phyloP scores from a whole-genome alignment of 2,113 vertebrate genomes.

The Myotis yumanensis region DNA sequence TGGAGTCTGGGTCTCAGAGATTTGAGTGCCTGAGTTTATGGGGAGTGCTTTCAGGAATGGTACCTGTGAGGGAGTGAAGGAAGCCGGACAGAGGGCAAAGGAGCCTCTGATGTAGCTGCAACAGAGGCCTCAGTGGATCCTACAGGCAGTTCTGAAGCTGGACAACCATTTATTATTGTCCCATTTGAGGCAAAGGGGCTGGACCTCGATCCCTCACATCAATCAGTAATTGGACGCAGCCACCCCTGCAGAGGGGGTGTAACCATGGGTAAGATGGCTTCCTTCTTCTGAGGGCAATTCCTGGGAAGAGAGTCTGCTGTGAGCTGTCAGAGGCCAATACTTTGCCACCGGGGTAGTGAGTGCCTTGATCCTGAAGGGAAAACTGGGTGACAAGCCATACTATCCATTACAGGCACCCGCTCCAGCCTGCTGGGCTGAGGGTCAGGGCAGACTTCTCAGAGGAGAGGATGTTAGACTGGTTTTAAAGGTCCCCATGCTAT shows the following conservation, averaged over 20 bases:
- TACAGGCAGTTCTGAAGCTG: background rate
- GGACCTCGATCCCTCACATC: background rate
- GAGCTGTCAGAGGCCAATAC: background rate
- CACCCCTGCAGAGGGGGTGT: background rate
- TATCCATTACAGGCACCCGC: background rate
- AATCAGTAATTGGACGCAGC: background rate
- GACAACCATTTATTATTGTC: background rate
- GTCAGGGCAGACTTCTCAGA: background rate
- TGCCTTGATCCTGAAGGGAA: background rate
- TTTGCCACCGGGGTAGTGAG: background rate
- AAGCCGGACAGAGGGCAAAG: background rate
- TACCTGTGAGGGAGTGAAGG: background rate
- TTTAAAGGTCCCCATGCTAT: background rate
- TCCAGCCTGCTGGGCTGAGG: background rate
- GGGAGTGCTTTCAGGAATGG: background rate
- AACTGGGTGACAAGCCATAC: background rate
- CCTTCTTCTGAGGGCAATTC: background rate
- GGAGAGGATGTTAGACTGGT: background rate
- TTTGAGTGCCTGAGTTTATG: background rate
- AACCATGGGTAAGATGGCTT: background rate
- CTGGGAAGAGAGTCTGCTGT: background rate
- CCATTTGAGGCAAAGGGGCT: background rate
- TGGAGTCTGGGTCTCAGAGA: background rate
- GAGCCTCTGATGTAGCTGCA: background rate
- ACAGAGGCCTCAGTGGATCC: background rate